Percentiles rank a stretch among this genome's conserved stretches.
Evolutionary conservation across 1,140 invertebrate species (phyloP).

Genomic region (Agrilus planipennis): DNA sequence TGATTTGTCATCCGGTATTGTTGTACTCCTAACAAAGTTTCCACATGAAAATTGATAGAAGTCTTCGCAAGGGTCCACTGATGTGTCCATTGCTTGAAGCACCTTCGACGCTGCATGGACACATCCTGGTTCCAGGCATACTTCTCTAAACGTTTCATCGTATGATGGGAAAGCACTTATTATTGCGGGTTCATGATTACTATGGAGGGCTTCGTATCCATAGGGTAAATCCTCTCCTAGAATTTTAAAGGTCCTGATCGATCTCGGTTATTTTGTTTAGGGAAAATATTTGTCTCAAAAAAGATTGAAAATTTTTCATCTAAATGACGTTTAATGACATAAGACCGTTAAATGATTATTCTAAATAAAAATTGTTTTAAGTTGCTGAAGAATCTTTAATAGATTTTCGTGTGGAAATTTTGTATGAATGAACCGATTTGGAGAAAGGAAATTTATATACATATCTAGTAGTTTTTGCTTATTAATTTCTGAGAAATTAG

Average conservation of each 20-base stretch:
- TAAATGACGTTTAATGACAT: too few relatives aligned
- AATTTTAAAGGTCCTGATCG: too few relatives aligned
- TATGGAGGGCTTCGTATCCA: constrained; percentile 33
- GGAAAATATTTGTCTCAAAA: constrained; percentile 10
- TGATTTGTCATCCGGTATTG: constrained; percentile 72
- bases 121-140: constrained; percentile 52
- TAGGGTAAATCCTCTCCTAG: constrained; percentile 25
- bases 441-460: too few relatives aligned
- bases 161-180: constrained; percentile 15
- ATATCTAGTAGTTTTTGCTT: too few relatives aligned
- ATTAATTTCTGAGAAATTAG: too few relatives aligned
- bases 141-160: constrained; percentile 21
- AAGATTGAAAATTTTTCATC: constrained; percentile 3
- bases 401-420: too few relatives aligned
- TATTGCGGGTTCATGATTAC: constrained; percentile 15
- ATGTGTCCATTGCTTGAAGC: constrained; percentile 57
- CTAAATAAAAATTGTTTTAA: too few relatives aligned
- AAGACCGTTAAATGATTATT: too few relatives aligned
- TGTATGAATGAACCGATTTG: too few relatives aligned
- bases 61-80: constrained; percentile 77
- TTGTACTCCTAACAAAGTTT: constrained; percentile 54
- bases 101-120: constrained; percentile 60
- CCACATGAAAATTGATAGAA: constrained; percentile 81
- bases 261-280: too few relatives aligned
- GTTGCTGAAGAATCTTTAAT: too few relatives aligned